Evolutionary conservation across 2,888 invertebrate species (phyloP), one percentile per base, ranked within the genome.

Genomic region (Drosophila antonietae): DNA sequence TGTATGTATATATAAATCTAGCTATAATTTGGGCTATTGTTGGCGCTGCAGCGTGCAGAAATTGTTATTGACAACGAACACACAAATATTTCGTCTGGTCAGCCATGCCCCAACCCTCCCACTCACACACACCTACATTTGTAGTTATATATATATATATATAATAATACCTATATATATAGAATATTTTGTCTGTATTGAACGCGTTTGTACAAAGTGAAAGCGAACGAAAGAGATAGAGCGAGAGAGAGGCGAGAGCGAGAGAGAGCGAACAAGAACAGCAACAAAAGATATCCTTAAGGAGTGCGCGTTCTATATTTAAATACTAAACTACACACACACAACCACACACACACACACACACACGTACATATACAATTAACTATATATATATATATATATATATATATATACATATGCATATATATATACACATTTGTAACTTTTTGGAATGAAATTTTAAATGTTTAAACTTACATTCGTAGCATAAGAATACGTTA

Each of bases 201-300:
- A 46, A 65, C 49, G 75, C 63, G 78, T 62, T 76, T 76, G 74
- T 76, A 78, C 64, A 76, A 78, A 75, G 78, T 55, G 53, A 39
- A 20, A 53, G 35, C 35, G 35, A 35, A n/a, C 39, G 39, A 39
- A 39, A n/a, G 20, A 35, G 15, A 56, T 31, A 15, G 41, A 14
- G 4, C 55, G 31, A 23, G 2, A 53, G 49, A 33, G 33, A 3
- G 20, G 28, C 28, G 28, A 28, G 28, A 28, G 28, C 28, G 28
- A 60, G 14, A 31, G 47, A 20, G 41, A 35, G 6, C 35, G 53
- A 28, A 28, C 12, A 28, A 14, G 23, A 33, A 35, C 4, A 52
- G 37, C 20, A 20, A 52, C 31, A 31, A 31, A 56, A 52, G 55
- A 75, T 65, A 68, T 72, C 55, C 59, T 62, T 68, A 62, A 73